phyloP scores from a whole-genome alignment of 1,140 invertebrate genomes.

The Stegodyphus dumicola region DNA sequence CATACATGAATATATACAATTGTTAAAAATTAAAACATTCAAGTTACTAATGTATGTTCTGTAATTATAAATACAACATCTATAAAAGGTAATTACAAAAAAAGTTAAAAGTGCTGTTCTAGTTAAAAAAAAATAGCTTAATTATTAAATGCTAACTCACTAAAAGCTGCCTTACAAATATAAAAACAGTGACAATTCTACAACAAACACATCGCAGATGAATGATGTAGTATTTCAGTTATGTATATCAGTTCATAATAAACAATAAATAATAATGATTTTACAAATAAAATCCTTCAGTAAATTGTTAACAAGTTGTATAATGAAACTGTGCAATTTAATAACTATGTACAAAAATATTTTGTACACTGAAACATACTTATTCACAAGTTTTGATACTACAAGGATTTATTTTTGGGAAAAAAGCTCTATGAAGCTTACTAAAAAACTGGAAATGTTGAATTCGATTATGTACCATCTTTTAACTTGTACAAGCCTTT shows the following conservation, averaged over 20 bases:
- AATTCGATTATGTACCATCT: conserved; percentile 64
- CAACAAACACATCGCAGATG: background rate
- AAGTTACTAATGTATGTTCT: background rate
- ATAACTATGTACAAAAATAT: conserved; percentile 17
- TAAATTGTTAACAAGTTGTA: background rate
- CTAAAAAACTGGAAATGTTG: background rate
- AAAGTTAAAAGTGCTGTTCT: background rate
- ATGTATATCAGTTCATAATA: background rate
- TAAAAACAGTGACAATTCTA: conserved; percentile 4
- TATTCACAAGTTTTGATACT: background rate
- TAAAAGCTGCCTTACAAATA: background rate
- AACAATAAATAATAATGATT: conserved; percentile 27
- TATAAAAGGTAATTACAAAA: conserved; percentile 14
- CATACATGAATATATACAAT: conserved; percentile 11
- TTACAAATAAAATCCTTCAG: conserved; percentile 9
- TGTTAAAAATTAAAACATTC: background rate
- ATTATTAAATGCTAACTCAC: background rate
- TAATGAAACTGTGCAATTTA: background rate
- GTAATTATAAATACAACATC: conserved; percentile 25
- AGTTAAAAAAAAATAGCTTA: background rate
- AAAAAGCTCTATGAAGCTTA: background rate
- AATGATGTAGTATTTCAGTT: background rate
- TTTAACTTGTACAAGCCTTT: conserved; percentile 75
- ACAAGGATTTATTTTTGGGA: background rate
- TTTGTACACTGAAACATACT: background rate